Evolutionary conservation across 2,113 vertebrate species (phyloP), one percentile per base, ranked within the genome.

Genomic region (Misgurnus anguillicaudatus): DNA sequence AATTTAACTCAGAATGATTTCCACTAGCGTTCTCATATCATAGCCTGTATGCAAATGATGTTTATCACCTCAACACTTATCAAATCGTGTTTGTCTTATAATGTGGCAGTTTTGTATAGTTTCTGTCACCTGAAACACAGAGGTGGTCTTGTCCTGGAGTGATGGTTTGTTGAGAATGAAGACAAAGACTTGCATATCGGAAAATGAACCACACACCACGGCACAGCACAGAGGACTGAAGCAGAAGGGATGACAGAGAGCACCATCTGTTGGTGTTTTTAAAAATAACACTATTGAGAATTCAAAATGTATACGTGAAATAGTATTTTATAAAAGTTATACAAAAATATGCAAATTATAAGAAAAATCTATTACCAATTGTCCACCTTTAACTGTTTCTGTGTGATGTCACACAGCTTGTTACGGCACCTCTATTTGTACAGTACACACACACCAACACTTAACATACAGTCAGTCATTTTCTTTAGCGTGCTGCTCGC

Each of bases 261-360:
- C 89, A 47, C 90, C 91, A 90, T 90, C 92, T 92, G 80, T 85
- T 74, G 93, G 87, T 64, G 3, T 14, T 14, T 9, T 36, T 4
- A 7, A 19, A 58, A 58, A 72, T n/a, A 64, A 14, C 21, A 67
- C 8, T 57, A 8, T 7, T 7, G 53, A 57, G 53, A 19, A 57
- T n/a, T 6, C 1, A 57, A 14, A 57, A 57, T 57, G 2, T 9
- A 57, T 6, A 57, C 9, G 17, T 57, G 53, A 19, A 17, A 57
- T 9, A 2, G 6, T 6, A 3, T 17, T 9, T 57, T 16, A 17
- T 53, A 17, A 19, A 5, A 14, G 6, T n/a, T n/a, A 19, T 9
- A 57, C 5, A 4, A 6, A 14, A 6, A 39, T 14, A 39, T 13
- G 16, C 16, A 5, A 5, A 55, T 6, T 31, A 42, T 42, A 9